Evolutionary conservation across 2,888 invertebrate species (phyloP), one percentile per base, ranked within the genome.

Genomic region (Cremastobaeus sp.): DNA sequence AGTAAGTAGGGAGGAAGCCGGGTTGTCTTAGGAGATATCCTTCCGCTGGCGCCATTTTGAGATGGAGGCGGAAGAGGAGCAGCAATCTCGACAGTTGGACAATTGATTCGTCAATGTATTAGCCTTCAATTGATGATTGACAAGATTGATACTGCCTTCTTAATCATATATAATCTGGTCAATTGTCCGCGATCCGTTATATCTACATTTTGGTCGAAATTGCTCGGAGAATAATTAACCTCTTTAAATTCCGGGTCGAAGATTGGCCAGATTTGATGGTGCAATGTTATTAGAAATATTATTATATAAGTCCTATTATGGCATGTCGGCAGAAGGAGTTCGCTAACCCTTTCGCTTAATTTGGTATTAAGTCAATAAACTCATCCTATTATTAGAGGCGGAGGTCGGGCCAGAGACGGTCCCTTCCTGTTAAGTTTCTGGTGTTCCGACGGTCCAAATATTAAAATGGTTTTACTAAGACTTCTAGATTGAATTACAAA

Each of bases 321-420:
- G 34, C 21, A 57, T 21, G 21, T 25, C 48, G 47, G 25, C 18
- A 48, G 39, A 12, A 41, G 17, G 39, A 68, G 43, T 21, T 15
- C 25, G 37, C 43, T 68, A 68, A 68, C 59, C 59, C 68, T 68
- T 59, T 52, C n/a, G 43, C 34, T 59, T 59, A 59, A 68, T 68
- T 59, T 59, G 37, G 48, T 52, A 68, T 68, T 68, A 68, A 68
- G 59, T 68, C 68, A 59, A 59, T 68, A 68, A 59, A 60, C 68
- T 68, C 59, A 68, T 68, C 59, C 68, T 52, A 68, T 68, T 59
- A 68, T 68, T 59, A 68, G 50, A 68, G 28, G 25, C 17, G 41
- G 37, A 43, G 59, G 28, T 45, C 37, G 50, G 45, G 3, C 35
- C 17, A 45, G 18, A 59, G 52, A 59, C 50, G 43, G 50, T 52